phyloP scores from a whole-genome alignment of 2,113 vertebrate species.

The Grallaria varia region DNA sequence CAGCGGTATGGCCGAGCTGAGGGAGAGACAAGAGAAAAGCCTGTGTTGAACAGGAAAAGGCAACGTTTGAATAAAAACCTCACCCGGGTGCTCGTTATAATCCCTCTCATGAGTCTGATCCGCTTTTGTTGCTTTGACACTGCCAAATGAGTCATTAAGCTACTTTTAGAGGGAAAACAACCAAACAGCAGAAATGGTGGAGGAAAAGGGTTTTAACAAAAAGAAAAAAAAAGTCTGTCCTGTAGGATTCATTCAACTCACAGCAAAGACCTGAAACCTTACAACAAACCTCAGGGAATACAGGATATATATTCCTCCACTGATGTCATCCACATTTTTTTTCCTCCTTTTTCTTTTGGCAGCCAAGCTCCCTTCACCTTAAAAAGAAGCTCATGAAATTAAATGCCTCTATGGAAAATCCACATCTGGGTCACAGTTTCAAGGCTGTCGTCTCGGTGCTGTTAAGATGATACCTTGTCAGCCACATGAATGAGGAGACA shows the following conservation, averaged over 20 bases:
- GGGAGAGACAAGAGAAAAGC: neutral
- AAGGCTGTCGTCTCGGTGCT: neutral
- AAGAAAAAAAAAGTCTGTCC: neutral
- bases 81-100: neutral
- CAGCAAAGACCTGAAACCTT: neutral
- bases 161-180: neutral
- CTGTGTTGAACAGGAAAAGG: neutral
- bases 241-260: neutral
- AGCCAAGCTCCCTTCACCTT: neutral
- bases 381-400: neutral
- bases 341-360: neutral
- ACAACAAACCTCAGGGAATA: neutral
- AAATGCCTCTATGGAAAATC: neutral
- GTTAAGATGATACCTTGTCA: conserved; percentile 33
- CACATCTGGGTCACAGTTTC: conserved; percentile 35
- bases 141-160: neutral
- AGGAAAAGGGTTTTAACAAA: neutral
- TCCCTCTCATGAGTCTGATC: neutral
- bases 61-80: neutral
- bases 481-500: neutral
- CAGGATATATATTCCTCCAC: neutral
- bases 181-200: neutral
- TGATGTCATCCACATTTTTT: neutral
- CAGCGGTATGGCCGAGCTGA: neutral
- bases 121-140: neutral